Evolutionary conservation across 2,888 invertebrate species (phyloP), one percentile per base, ranked within the genome.

Genomic region (Mesorhabditis spiculigera): DNA sequence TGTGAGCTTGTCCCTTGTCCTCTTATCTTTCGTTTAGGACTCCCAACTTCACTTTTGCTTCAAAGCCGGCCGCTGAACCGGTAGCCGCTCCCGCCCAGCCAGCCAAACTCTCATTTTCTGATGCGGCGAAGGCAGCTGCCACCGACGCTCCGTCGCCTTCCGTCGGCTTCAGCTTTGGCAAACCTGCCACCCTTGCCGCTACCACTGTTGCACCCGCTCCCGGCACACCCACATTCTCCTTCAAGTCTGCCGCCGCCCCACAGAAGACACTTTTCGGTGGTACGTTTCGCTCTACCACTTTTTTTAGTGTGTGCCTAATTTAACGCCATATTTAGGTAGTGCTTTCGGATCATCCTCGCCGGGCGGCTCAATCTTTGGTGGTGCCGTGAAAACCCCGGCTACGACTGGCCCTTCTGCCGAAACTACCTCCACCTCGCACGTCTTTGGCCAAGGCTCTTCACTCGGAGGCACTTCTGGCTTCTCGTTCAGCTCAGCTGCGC

Each of bases 251-350:
- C 67, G 61, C 69, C 44, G 43, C 63, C 61, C 45, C 69, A 43
- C 50, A 64, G 68, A 64, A 68, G 68, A 65, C 68, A 5, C 65
- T 68, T 6, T 68, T 68, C 43, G 68, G 68, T n/a, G 16, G 28
- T 28, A 28, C 28, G 28, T 28, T 28, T 28, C 28, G 28, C 28
- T 28, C 28, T 28, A 28, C 28, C 28, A 28, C 28, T 28, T 28
- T 28, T 28, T 28, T 28, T 28, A 28, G 28, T 50, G 50, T 50
- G 8, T 13, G 13, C 13, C 13, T 50, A 8, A 50, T 50, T 8
- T 50, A 10, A 13, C 13, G 8, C 13, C 8, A 50, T 50, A 50
- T 50, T 10, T 50, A 13, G 8, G 10, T 10, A 10, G 13, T 50
- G 8, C 13, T 50, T 50, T 50, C 8, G 50, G 10, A 28, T 28